phyloP scores from a whole-genome alignment of 2,797 vertebrate species.

The Neosilurus mollespiculum region DNA sequence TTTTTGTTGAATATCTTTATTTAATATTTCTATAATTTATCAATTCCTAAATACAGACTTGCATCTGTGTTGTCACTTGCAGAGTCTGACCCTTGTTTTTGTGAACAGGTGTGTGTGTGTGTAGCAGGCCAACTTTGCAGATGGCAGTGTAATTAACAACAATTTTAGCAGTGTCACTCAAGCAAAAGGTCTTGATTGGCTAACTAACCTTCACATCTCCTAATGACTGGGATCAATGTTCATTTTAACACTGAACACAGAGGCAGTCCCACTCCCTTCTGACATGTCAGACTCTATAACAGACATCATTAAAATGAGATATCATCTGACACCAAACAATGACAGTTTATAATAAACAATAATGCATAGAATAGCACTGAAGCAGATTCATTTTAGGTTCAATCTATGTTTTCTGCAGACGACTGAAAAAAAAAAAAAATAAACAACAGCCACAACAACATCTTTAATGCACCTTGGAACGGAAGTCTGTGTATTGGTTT shows the following conservation, averaged over 20 bases:
- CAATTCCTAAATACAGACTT: constrained; percentile 3
- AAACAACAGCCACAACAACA: neutral
- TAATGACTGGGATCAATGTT: constrained; percentile 76
- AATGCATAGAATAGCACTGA: neutral
- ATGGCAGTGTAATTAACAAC: constrained; percentile 81
- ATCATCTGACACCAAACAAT: neutral
- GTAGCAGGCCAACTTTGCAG: constrained; percentile 71
- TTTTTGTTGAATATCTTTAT: neutral
- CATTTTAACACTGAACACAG: constrained; percentile 63
- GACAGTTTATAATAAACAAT: neutral
- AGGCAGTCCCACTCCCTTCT: constrained; percentile 7
- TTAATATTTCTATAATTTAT: constrained; percentile 14
- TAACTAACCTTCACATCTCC: constrained; percentile 79
- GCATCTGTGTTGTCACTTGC: neutral
- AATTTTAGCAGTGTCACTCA: constrained; percentile 75
- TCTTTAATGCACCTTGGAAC: neutral
- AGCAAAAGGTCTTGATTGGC: constrained; percentile 74
- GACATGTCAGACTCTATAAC: neutral
- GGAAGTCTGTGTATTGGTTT: neutral
- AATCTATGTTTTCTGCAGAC: neutral
- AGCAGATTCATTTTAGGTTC: neutral
- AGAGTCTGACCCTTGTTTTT: constrained; percentile 34
- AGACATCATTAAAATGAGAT: constrained; percentile 1
- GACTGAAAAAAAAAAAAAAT: neutral
- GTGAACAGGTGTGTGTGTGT: constrained; percentile 78